These are phyloP conservation scores for Anisognathus igniventris DNA, from an alignment of 2,797 vertebrate species.

Conservation along the genomic window DNA sequence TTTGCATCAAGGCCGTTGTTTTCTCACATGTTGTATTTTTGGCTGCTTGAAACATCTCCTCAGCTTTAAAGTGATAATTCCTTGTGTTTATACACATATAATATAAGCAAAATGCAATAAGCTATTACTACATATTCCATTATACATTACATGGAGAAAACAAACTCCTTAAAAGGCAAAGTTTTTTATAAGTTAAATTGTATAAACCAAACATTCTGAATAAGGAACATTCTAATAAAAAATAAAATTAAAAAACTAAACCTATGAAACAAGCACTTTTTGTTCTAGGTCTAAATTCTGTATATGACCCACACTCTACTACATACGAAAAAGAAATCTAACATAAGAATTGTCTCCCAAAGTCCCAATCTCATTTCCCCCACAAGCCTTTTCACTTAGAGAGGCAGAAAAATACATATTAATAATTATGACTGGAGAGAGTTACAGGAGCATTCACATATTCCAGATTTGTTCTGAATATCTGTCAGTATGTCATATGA, in stretches of 20 bases:
- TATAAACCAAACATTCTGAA: not conserved
- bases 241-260: not conserved
- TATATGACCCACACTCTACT: not conserved
- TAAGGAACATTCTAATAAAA: not conserved
- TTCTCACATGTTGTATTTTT: not conserved
- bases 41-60: not conserved
- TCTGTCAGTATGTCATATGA: conserved; percentile 43
- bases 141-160: not conserved
- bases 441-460: not conserved
- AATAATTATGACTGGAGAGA: not conserved
- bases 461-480: conserved; percentile 35
- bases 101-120: not conserved
- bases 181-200: not conserved
- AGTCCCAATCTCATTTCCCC: not conserved
- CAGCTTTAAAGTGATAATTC: not conserved
- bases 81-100: not conserved
- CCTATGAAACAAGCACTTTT: not conserved
- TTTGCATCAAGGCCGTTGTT: not conserved
- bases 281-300: not conserved
- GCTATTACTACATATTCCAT: not conserved
- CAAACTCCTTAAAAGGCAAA: not conserved
- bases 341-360: not conserved
- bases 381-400: not conserved
- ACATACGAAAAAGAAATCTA: not conserved
- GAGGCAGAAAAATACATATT: not conserved